Conservation (phyloP, 1,140 invertebrate species). For the Drosophila punjabiensis region DNA sequence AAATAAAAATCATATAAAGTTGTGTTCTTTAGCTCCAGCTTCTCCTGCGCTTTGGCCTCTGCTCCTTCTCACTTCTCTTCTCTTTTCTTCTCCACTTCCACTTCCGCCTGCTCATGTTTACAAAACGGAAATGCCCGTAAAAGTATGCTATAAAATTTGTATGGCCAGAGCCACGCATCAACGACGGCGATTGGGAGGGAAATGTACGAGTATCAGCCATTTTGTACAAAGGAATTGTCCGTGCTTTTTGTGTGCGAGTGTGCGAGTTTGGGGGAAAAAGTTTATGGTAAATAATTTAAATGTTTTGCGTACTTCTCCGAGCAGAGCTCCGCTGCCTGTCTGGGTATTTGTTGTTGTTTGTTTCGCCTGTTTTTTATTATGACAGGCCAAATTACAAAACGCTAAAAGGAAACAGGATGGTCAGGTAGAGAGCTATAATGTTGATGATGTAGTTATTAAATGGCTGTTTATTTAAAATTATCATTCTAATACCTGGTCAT, state of each 20-base stretch:
- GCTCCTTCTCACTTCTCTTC: background rate
- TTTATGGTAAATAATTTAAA: constrained; percentile 76
- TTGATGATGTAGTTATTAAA: background rate
- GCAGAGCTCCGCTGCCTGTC: constrained; percentile 17
- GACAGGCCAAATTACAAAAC: constrained; percentile 34
- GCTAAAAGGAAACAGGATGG: constrained; percentile 5
- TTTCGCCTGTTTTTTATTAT: constrained; percentile 37
- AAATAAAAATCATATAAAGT: constrained; percentile 77
- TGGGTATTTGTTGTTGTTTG: constrained; percentile 30
- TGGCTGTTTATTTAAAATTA: constrained; percentile 14
- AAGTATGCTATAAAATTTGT: constrained; percentile 81
- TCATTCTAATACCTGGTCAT: background rate
- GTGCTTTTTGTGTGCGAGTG: constrained; percentile 26
- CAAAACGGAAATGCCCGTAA: constrained; percentile 74
- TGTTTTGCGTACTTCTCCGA: constrained; percentile 55
- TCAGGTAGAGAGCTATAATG: background rate
- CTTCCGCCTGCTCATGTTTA: constrained; percentile 51
- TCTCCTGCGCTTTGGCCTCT: background rate
- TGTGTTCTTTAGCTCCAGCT: constrained; percentile 26
- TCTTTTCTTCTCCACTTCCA: constrained; percentile 1
- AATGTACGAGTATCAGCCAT: constrained; percentile 36
- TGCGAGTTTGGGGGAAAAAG: constrained; percentile 45
- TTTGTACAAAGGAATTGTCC: constrained; percentile 49
- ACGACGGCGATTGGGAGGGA: constrained; percentile 55
- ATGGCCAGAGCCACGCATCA: constrained; percentile 69